Conservation (phyloP, 2,888 invertebrate species). For the Xanthia icteritia region DNA sequence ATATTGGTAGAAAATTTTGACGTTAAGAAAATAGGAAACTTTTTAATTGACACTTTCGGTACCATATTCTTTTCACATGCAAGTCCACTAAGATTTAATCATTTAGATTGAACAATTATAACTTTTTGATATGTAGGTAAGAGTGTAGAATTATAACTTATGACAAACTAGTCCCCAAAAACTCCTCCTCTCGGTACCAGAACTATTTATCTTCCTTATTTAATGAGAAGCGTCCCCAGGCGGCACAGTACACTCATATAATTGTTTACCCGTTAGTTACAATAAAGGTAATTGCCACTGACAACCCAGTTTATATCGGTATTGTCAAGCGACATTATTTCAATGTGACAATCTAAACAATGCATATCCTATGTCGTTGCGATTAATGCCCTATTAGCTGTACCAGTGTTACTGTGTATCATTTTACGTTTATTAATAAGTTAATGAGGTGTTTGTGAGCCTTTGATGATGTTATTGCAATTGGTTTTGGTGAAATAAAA, state of each 20-base stretch:
- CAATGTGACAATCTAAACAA: constrained; percentile 72
- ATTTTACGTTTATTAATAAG: constrained; percentile 61
- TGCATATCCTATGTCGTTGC: constrained; percentile 67
- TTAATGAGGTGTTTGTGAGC: constrained; percentile 47
- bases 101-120: not conserved
- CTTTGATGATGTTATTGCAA: constrained; percentile 36
- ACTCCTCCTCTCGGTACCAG: not conserved
- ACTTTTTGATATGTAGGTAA: not conserved
- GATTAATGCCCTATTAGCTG: constrained; percentile 62
- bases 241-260: constrained; percentile 41
- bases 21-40: not conserved
- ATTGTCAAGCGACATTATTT: constrained; percentile 68
- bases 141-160: not conserved
- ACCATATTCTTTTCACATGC: not conserved
- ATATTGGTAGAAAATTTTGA: not conserved
- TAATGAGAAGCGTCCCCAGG: constrained; percentile 46
- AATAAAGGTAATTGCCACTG: constrained; percentile 74
- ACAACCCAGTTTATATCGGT: constrained; percentile 70
- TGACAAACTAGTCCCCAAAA: not conserved
- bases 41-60: not conserved
- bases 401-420: constrained; percentile 57
- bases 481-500: constrained; percentile 2
- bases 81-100: not conserved
- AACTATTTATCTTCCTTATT: constrained; percentile 13
- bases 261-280: constrained; percentile 65